Conservation (phyloP, 2,113 vertebrate species). For the Zootoca vivipara region DNA sequence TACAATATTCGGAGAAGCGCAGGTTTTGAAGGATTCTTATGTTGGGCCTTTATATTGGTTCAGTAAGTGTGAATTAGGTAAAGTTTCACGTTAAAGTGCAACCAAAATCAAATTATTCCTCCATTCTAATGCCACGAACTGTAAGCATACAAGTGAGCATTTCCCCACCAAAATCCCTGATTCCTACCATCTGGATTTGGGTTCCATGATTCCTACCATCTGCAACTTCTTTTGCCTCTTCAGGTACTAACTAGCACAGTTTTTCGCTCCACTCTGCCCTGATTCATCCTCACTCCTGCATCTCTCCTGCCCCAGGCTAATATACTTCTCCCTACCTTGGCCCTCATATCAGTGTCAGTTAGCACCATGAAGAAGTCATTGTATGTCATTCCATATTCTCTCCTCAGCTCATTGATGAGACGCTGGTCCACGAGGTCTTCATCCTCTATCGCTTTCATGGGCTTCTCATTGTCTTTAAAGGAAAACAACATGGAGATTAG, state of each 20-base stretch:
- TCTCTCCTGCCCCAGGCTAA: background rate
- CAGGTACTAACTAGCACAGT: background rate
- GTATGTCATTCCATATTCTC: slow-evolving; percentile 92
- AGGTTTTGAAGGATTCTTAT: too few relatives aligned
- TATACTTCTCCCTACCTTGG: slow-evolving; percentile 81
- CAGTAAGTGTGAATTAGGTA: too few relatives aligned
- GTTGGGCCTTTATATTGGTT: too few relatives aligned
- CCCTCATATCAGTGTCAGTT: slow-evolving; percentile 91
- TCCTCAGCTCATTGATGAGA: slow-evolving; percentile 92
- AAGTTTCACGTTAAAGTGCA: too few relatives aligned
- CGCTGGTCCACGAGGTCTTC: slow-evolving; percentile 93
- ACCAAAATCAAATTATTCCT: too few relatives aligned
- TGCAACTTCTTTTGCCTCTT: slow-evolving; percentile 7
- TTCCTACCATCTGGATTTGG: background rate
- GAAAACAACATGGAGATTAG: slow-evolving; percentile 53
- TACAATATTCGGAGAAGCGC: too few relatives aligned
- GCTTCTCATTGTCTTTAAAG: slow-evolving; percentile 89
- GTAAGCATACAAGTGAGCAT: background rate
- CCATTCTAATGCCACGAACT: background rate
- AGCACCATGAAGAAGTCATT: slow-evolving; percentile 97
- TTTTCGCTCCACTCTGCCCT: background rate
- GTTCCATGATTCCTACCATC: background rate
- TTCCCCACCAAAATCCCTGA: background rate
- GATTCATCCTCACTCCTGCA: background rate
- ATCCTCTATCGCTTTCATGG: slow-evolving; percentile 92